Conservation (phyloP, 2,797 vertebrate genomes). For the Myioborus melanocephalus region DNA sequence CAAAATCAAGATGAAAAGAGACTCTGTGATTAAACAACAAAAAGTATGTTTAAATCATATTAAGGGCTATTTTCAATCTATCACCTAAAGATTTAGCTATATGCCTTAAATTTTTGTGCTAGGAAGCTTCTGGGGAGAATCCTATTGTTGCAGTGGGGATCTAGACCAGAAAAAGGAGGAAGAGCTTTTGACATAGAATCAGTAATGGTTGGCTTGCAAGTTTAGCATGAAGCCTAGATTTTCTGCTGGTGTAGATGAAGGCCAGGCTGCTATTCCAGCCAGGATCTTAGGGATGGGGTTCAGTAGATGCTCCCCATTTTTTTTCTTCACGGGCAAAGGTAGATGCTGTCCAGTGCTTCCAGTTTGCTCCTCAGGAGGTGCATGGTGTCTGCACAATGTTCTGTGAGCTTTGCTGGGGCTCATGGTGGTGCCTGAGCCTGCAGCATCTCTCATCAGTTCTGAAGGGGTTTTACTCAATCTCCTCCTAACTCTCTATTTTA, state of each 20-base stretch:
- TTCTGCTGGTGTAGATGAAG: background rate
- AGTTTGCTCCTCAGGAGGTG: background rate
- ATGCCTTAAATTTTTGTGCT: background rate
- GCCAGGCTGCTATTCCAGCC: background rate
- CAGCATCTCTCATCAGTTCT: background rate
- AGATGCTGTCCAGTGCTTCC: background rate
- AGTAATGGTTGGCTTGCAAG: background rate
- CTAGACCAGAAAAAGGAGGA: background rate
- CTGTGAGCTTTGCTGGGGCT: background rate
- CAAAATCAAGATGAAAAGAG: conserved; percentile 15
- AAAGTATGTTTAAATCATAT: background rate
- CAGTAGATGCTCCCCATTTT: background rate
- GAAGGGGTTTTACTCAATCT: background rate
- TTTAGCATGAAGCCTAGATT: background rate
- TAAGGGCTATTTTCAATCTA: background rate
- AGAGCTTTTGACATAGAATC: background rate
- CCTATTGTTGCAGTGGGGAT: background rate
- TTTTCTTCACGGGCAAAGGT: background rate
- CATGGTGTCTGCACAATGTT: background rate
- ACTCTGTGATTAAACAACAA: background rate
- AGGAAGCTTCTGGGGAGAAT: background rate
- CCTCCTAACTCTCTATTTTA: background rate
- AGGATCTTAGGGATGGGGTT: background rate
- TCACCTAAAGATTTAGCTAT: conserved; percentile 12
- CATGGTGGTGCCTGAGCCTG: accelerated